Percentiles rank a stretch among this genome's conserved stretches.
phyloP scores from a whole-genome alignment of 1,140 invertebrate genomes.

The Rhyzopertha dominica region DNA sequence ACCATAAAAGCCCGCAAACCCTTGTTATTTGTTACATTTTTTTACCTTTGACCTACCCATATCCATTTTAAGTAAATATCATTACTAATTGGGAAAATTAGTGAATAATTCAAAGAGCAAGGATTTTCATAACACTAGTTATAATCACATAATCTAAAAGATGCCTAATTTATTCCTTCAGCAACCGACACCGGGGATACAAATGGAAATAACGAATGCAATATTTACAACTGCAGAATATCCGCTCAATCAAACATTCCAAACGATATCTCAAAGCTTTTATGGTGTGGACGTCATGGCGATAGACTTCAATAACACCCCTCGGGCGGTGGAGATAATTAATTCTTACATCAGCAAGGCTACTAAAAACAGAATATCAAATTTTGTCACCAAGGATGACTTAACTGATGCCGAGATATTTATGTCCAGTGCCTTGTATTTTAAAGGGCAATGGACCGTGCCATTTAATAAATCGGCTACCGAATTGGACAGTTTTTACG shows the following conservation, averaged over 20 bases:
- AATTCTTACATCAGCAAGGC: conserved; percentile 59
- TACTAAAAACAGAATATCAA: conserved; percentile 63
- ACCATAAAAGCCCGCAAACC: too few relatives aligned
- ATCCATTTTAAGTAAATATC: neutral
- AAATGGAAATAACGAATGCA: conserved; percentile 34
- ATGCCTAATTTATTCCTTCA: neutral
- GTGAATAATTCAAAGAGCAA: neutral
- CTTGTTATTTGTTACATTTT: neutral
- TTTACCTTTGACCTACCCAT: neutral
- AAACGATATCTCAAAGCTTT: conserved; percentile 23
- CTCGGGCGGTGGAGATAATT: conserved; percentile 49
- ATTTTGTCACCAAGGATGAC: conserved; percentile 53
- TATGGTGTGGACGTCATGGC: conserved; percentile 55
- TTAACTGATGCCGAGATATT: conserved; percentile 57
- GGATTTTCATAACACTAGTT: neutral
- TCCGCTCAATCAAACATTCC: conserved; percentile 27
- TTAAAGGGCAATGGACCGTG: conserved; percentile 74
- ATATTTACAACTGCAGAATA: conserved; percentile 36
- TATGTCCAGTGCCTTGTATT: conserved; percentile 73
- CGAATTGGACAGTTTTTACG: conserved; percentile 49
- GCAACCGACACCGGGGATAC: conserved; percentile 15
- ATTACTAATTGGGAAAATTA: neutral
- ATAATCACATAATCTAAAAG: neutral
- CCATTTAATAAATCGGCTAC: conserved; percentile 66
- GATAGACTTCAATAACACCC: conserved; percentile 55